A percentile compares a stretch with the other conserved stretches of the same genome.
These are phyloP conservation scores for Epizoanthus stellaris DNA, from an alignment of 92 coral and sea anemone genomes.

Conservation along the genomic window DNA sequence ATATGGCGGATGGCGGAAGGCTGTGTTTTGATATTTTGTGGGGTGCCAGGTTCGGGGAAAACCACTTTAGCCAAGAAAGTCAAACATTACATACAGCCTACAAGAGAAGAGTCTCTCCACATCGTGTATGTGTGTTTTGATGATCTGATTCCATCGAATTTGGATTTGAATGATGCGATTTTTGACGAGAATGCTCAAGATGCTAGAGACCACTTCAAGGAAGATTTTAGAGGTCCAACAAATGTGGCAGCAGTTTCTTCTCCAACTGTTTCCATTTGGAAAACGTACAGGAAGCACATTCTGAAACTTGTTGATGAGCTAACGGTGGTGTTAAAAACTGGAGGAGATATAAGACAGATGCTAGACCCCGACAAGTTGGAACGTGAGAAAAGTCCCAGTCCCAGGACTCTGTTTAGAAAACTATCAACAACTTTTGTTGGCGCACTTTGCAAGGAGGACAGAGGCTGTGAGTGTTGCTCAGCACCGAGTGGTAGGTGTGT, in stretches of 20 bases:
- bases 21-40: conserved; percentile 70
- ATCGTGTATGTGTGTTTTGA: conserved; percentile 83
- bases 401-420: not conserved
- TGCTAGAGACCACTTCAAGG: not conserved
- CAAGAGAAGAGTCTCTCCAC: conserved; percentile 51
- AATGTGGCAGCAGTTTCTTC: not conserved
- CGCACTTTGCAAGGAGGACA: not conserved
- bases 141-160: conserved; percentile 82
- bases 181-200: not conserved
- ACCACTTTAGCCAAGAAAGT: conserved; percentile 69
- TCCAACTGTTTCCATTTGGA: conserved; percentile 61
- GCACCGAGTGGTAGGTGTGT: conserved; percentile 2
- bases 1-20: conserved; percentile 72
- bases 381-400: not conserved
- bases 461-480: conserved; percentile 22
- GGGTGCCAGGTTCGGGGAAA: conserved; percentile 94
- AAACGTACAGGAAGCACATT: conserved; percentile 62
- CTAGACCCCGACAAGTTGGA: not conserved
- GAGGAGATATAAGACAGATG: not conserved
- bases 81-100: conserved; percentile 44
- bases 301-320: conserved; percentile 50
- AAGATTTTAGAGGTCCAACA: not conserved
- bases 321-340: conserved; percentile 31
- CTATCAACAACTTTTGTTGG: not conserved
- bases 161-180: conserved; percentile 46